These are phyloP conservation scores for Microctonus brassicae DNA, from an alignment of 2,888 invertebrate genomes.

Conservation along the genomic window DNA sequence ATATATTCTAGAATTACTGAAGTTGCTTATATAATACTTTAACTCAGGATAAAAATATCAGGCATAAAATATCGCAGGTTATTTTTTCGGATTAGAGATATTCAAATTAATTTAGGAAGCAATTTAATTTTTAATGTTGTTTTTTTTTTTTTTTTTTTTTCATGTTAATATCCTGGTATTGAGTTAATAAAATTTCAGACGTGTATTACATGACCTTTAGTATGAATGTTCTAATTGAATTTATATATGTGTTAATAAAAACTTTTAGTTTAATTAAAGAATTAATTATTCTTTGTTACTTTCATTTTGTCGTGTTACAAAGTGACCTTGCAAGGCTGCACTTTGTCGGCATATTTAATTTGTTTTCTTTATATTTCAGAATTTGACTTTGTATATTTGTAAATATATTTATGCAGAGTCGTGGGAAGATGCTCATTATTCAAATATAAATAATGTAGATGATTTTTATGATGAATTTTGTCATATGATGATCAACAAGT, in stretches of 20 bases:
- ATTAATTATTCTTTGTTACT: conserved; percentile 10
- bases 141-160: too few species aligned
- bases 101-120: too few species aligned
- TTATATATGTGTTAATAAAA: neutral
- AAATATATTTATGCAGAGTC: conserved; percentile 43
- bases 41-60: too few species aligned
- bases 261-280: conserved; percentile 9
- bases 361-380: conserved; percentile 43
- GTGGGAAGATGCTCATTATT: conserved; percentile 39
- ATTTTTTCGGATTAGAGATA: too few species aligned
- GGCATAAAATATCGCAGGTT: too few species aligned
- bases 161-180: neutral
- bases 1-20: too few species aligned
- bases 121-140: too few species aligned
- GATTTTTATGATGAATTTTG: neutral
- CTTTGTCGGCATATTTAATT: neutral
- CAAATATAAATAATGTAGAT: neutral
- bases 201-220: neutral
- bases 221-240: too few species aligned
- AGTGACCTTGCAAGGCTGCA: too few species aligned
- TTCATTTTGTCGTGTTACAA: too few species aligned
- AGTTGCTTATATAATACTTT: too few species aligned
- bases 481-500: neutral
- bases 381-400: conserved; percentile 43
- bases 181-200: neutral